Base-by-base conservation (phyloP, 2,113 vertebrate genomes). In the Glaucomys volans region DNA sequence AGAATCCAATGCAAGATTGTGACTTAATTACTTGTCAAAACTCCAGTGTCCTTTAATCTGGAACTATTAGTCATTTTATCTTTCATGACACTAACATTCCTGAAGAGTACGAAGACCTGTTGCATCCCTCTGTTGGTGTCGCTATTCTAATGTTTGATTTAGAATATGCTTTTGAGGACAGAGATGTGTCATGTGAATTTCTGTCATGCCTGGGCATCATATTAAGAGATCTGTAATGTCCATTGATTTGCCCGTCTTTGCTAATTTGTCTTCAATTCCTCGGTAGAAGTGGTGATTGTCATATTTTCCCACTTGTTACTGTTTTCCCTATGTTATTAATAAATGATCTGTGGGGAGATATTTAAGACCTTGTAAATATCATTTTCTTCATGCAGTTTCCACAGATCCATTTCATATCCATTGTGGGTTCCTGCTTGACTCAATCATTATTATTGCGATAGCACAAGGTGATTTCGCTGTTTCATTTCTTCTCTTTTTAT, bases 291-390 rank as follows among this genome's bases (percentile, higher is more conserved):
- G 8, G 79, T 37, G 20, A 57, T 2, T 83, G 10, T 52, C 37
- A 52, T 35, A 22, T 84, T 79, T 87, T 32, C 22, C 30, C n/a
- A 82, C 14, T 91, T 82, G 47, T 94, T 47, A 44, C 11, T 74
- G n/a, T 47, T 92, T 95, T 94, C 44, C 22, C 13, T 62, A 8
- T 28, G 1, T 37, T 87, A 84, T 92, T 89, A 89, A 80, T 71
- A 82, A 86, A 72, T 89, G 75, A 52, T 66, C 69, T 69, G 11
- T 71, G 28, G 30, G 2, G 42, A 91, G 17, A 28, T 40, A 59
- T 74, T 89, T 67, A 89, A 85, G 17, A 88, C 9, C 32, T 62
- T 32, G 32, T 72, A 77, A 81, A 83, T 80, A 75, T 50, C 35
- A 54, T 64, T 57, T 66, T 83, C 30, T 42, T 64, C 69, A 72